Evolutionary conservation across 2,888 invertebrate genomes (phyloP).

Genomic region (Plebejus argus): DNA sequence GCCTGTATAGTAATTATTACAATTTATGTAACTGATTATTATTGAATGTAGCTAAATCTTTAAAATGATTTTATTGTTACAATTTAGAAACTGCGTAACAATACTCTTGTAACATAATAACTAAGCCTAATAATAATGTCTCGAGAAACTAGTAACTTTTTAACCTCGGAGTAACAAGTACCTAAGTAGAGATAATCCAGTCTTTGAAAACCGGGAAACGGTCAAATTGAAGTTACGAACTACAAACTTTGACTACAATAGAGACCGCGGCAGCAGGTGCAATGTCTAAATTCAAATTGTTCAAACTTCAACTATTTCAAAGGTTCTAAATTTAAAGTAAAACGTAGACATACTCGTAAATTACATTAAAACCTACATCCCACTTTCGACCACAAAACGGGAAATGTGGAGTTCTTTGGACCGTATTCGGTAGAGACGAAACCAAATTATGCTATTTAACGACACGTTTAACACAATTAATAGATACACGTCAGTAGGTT

Average conservation of each 20-base stretch:
- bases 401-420: neutral
- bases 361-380: slow-evolving; percentile 21
- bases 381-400: slow-evolving; percentile 13
- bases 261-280: slow-evolving; percentile 30
- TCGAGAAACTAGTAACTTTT: neutral
- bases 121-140: too few relatives aligned
- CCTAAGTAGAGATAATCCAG: slow-evolving; percentile 15
- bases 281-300: slow-evolving; percentile 31
- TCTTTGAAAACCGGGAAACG: slow-evolving; percentile 23
- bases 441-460: slow-evolving; percentile 17
- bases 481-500: neutral
- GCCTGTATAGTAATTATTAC: neutral
- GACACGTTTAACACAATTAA: neutral
- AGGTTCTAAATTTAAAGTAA: slow-evolving; percentile 28
- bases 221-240: slow-evolving; percentile 28
- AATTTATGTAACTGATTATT: neutral
- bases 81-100: too few relatives aligned
- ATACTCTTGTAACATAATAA: too few relatives aligned
- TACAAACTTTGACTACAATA: slow-evolving; percentile 23
- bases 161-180: neutral
- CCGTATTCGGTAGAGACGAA: neutral
- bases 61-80: neutral
- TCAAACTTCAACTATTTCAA: slow-evolving; percentile 29
- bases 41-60: neutral
- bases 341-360: slow-evolving; percentile 29